A percentile compares a stretch with the other conserved stretches of the same genome.
These are phyloP conservation scores for Melanostigma gelatinosum DNA, from an alignment of 2,113 vertebrate genomes.

Conservation along the genomic window DNA sequence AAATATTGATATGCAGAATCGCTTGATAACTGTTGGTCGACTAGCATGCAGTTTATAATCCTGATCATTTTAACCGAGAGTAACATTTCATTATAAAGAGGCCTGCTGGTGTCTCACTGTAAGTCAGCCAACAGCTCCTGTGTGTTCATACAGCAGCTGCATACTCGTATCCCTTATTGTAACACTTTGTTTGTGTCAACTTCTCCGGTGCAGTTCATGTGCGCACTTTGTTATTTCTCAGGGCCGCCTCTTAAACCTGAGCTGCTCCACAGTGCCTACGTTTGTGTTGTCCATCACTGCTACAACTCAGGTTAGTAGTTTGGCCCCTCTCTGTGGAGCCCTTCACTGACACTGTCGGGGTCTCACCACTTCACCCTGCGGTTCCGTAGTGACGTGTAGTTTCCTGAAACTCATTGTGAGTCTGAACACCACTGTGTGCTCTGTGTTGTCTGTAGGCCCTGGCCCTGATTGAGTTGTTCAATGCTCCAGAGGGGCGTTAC, in stretches of 20 bases:
- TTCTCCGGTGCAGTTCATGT: neutral
- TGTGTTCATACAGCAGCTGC: neutral
- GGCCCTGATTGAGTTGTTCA: conserved; percentile 97
- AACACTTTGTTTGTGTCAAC: neutral
- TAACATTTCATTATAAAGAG: neutral
- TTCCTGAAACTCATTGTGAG: neutral
- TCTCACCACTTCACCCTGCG: neutral
- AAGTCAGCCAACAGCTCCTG: too few relatives aligned
- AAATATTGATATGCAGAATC: neutral
- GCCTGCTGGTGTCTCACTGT: neutral
- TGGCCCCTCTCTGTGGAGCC: neutral
- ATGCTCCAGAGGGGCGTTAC: conserved; percentile 96
- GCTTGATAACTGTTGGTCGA: neutral
- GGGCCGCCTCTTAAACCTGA: conserved; percentile 97
- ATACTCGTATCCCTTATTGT: neutral
- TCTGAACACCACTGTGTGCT: conserved; percentile 19
- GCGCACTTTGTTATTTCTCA: conserved; percentile 60
- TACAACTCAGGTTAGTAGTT: conserved; percentile 91
- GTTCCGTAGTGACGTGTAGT: neutral
- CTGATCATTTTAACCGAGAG: neutral
- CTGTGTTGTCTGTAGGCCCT: conserved; percentile 84
- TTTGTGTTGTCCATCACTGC: conserved; percentile 99
- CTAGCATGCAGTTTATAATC: neutral
- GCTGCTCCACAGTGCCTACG: conserved; percentile 98
- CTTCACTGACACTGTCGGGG: neutral